phyloP scores from a whole-genome alignment of 2,113 vertebrate species.

The Athene noctua region DNA sequence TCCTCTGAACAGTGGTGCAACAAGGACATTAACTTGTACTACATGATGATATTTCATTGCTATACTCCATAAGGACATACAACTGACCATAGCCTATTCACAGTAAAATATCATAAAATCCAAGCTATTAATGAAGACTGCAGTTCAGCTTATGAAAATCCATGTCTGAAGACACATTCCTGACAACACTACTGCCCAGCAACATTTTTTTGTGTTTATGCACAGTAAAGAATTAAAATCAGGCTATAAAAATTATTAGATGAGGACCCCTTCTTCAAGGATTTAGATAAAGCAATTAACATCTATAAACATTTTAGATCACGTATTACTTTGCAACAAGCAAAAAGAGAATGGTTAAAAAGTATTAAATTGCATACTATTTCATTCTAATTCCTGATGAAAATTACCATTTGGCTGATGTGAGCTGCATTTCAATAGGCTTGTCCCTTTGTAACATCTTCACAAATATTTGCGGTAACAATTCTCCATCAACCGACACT shows the following conservation, averaged over 20 bases:
- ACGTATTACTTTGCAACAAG: background rate
- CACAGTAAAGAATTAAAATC: background rate
- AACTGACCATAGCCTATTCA: background rate
- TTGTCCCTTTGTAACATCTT: slow-evolving; percentile 99
- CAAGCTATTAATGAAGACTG: background rate
- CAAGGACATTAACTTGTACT: background rate
- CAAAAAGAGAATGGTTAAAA: background rate
- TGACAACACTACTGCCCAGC: background rate
- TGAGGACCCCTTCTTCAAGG: background rate
- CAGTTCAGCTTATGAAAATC: background rate
- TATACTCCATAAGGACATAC: background rate
- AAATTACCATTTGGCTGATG: slow-evolving; percentile 97
- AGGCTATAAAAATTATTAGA: background rate
- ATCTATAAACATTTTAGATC: background rate
- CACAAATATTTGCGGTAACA: slow-evolving; percentile 95
- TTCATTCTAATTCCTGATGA: background rate
- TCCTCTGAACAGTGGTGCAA: background rate
- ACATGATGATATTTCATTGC: background rate
- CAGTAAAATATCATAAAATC: background rate
- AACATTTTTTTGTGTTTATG: background rate
- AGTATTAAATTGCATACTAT: background rate
- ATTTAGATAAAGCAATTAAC: background rate
- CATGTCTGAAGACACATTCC: background rate
- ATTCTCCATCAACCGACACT: slow-evolving; percentile 94
- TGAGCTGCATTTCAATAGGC: slow-evolving; percentile 98